Evolutionary conservation across 92 coral and sea anemone species (phyloP), one percentile per base, ranked within the genome.

Genomic region (Zoanthus solanderi): DNA sequence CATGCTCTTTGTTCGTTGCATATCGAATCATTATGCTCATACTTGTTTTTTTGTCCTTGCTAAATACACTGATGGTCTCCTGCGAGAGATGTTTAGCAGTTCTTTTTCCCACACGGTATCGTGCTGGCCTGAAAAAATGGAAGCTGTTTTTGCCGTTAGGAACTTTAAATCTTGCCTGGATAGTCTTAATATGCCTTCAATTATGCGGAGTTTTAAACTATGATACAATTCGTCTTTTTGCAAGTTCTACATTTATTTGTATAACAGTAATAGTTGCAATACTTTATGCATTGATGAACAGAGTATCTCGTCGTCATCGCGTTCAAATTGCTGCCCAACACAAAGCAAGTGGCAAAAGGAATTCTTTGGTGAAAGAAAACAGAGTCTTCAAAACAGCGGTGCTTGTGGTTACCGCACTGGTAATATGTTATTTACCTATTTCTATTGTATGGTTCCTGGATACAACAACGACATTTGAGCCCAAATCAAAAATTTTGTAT

Each of bases 271-370:
- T 60, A 50, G 54, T 79, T 56, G 31, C 45, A 7, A 42, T 79
- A 2, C 42, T 79, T 37, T 79, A 79, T 79, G 18, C n/a, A 29
- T 42, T 58, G 84, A 79, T 79, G 84, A 57, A 58, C 71, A 79
- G 18, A 57, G 84, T 79, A 0, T 68, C 84, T 1, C 72, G 57
- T 60, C 84, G 84, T 1, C 84, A 79, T 79, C 71, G 84, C 6
- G 15, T 79, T 37, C 84, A 79, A 79, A 79, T 79, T 79, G 84
- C 34, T 30, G 84, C 84, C 63, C 84, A 79, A 61, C 84, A 63
- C 32, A 37, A 79, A 37, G 84, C 84, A 8, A 79, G 84, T 42
- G 84, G 84, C 34, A 34, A 69, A 42, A 79, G 53, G 53, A 42
- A 44, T 42, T 79, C 72, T 15, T 79, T 79, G 4, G 44, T 44